These are phyloP conservation scores for Akabosia matsudoensis DNA, from an alignment of 1,140 invertebrate species.

Conservation along the genomic window DNA sequence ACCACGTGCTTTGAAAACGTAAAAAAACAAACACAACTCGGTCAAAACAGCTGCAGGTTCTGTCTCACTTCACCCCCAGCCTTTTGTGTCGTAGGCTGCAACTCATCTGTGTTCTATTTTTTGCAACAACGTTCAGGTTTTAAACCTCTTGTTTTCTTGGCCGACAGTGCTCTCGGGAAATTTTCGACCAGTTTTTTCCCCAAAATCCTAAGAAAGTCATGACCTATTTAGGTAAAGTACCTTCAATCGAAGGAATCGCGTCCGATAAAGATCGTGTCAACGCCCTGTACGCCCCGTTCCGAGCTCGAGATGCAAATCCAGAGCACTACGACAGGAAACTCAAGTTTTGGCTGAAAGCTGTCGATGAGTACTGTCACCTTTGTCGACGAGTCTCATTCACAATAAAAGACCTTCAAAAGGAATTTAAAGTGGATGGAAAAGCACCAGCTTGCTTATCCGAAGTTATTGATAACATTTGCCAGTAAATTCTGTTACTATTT, in stretches of 20 bases:
- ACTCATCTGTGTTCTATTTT: too few relatives aligned
- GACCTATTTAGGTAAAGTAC: too few relatives aligned
- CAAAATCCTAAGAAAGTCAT: too few relatives aligned
- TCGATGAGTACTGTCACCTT: slow-evolving; percentile 25
- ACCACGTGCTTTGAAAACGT: too few relatives aligned
- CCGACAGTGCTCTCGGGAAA: too few relatives aligned
- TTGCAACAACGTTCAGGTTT: too few relatives aligned
- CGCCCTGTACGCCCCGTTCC: slow-evolving; percentile 36
- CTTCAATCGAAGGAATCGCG: slow-evolving; percentile 22
- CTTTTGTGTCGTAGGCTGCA: too few relatives aligned
- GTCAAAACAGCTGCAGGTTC: too few relatives aligned
- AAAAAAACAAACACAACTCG: too few relatives aligned
- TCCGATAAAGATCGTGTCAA: slow-evolving; percentile 23
- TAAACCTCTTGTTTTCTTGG: too few relatives aligned
- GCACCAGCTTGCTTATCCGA: slow-evolving; percentile 21
- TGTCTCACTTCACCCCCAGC: too few relatives aligned
- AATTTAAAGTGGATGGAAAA: slow-evolving; percentile 5
- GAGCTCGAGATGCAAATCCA: slow-evolving; percentile 27
- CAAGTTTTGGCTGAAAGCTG: slow-evolving; percentile 36
- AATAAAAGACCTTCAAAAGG: slow-evolving; percentile 26
- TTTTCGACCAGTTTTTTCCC: too few relatives aligned
- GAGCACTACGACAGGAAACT: slow-evolving; percentile 39
- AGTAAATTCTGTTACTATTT: background rate
- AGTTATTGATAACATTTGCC: slow-evolving; percentile 24
- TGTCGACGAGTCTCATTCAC: slow-evolving; percentile 26